phyloP scores from a whole-genome alignment of 2,113 vertebrate genomes.

The Oryzias curvinotus region DNA sequence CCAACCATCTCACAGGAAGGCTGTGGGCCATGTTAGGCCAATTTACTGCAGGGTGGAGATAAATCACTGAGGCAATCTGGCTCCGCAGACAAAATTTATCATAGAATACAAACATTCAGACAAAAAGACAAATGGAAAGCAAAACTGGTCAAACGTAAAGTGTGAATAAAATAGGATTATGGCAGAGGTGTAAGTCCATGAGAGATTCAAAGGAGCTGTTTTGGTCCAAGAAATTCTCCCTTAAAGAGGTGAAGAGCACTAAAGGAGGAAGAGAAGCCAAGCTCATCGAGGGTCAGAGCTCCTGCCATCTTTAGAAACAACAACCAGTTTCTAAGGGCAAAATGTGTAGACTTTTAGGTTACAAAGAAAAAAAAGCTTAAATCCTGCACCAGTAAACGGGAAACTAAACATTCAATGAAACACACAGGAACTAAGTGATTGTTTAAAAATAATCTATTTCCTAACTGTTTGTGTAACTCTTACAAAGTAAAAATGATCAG shows the following conservation, averaged over 20 bases:
- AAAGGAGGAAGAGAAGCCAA: slow-evolving; percentile 2
- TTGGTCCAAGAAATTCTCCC: slow-evolving; percentile 5
- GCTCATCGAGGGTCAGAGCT: slow-evolving; percentile 15
- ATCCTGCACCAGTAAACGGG: not conserved
- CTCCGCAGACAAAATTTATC: slow-evolving; percentile 9
- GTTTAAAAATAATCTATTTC: no score
- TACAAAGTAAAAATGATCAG: no score
- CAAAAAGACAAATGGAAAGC: not conserved
- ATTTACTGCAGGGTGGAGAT: slow-evolving; percentile 18
- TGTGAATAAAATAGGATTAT: slow-evolving; percentile 12
- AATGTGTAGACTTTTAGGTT: not conserved
- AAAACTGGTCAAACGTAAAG: slow-evolving; percentile 7
- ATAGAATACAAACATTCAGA: slow-evolving; percentile 17
- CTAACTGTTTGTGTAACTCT: no score
- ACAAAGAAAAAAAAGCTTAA: not conserved
- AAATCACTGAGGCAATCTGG: slow-evolving; percentile 30
- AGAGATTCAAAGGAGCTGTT: not conserved
- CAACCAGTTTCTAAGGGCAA: not conserved
- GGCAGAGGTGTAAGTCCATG: not conserved
- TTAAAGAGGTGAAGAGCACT: slow-evolving; percentile 9
- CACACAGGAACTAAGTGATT: no score
- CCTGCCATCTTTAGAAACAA: slow-evolving; percentile 7
- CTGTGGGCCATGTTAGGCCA: slow-evolving; percentile 12
- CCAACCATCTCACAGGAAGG: slow-evolving; percentile 1
- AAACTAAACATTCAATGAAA: no score